A percentile compares a stretch with the other conserved stretches of the same genome.
phyloP scores from a whole-genome alignment of 2,888 invertebrate genomes.

The Tinea trinotella region DNA sequence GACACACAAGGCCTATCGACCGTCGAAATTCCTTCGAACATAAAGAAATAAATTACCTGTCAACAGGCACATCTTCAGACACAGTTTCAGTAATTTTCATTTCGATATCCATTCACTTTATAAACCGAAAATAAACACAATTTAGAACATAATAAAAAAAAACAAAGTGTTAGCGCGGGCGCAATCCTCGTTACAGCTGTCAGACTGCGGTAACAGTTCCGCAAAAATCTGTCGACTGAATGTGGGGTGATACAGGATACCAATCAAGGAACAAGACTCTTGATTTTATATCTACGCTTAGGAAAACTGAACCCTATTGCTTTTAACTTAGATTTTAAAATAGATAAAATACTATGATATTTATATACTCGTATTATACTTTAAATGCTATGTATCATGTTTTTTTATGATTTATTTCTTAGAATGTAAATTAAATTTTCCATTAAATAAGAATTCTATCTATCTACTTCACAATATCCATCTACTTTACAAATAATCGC shows the following conservation, averaged over 20 bases:
- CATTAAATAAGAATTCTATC: no score
- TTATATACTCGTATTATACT: no score
- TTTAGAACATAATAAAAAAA: not conserved
- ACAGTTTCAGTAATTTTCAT: conserved; percentile 12
- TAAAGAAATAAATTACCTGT: not conserved
- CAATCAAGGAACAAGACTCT: conserved; percentile 1
- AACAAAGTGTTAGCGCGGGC: not conserved
- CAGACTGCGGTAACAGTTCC: not conserved
- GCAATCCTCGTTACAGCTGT: no score
- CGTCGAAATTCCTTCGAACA: no score
- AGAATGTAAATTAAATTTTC: no score
- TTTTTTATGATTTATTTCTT: no score
- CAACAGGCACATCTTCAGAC: not conserved
- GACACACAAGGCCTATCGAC: no score
- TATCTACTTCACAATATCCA: no score
- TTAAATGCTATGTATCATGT: no score
- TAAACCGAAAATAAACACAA: not conserved
- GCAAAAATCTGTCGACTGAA: conserved; percentile 12
- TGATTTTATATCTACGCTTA: not conserved
- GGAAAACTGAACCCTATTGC: not conserved
- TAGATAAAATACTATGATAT: no score
- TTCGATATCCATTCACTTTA: conserved; percentile 5
- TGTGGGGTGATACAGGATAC: conserved; percentile 3
- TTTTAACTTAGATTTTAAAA: not conserved
- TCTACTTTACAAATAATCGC: no score